Percentiles rank a stretch among this genome's conserved stretches.
phyloP scores from a whole-genome alignment of 2,797 vertebrate species.

The Tauraco hartlaubi region DNA sequence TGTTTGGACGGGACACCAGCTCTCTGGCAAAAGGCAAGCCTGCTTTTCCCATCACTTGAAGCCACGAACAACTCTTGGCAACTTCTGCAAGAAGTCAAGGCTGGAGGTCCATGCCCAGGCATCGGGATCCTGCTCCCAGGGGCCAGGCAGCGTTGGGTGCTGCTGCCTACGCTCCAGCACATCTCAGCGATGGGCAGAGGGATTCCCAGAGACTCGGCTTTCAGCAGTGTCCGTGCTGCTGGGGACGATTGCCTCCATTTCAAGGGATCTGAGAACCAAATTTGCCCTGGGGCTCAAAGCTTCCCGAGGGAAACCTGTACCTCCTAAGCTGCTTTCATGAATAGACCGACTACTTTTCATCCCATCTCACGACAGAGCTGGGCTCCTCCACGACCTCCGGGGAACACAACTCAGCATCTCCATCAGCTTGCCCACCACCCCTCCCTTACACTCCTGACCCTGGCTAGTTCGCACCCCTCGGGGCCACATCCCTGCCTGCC shows the following conservation, averaged over 20 bases:
- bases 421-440: background rate
- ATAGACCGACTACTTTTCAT: background rate
- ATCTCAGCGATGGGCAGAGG: accelerated
- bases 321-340: accelerated
- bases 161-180: background rate
- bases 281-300: background rate
- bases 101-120: background rate
- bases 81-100: background rate
- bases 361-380: background rate
- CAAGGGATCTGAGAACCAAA: background rate
- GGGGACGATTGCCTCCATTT: background rate
- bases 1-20: background rate
- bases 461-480: background rate
- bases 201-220: background rate
- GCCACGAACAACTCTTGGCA: background rate
- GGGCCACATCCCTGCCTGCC: background rate
- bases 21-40: background rate
- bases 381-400: accelerated
- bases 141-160: accelerated
- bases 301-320: background rate
- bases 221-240: accelerated
- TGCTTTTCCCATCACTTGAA: background rate
- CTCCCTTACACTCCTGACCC: too few species aligned
- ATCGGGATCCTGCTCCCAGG: accelerated
- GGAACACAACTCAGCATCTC: background rate